Evolutionary conservation across 2,888 invertebrate genomes (phyloP).

Genomic region (Tridacna crocea): DNA sequence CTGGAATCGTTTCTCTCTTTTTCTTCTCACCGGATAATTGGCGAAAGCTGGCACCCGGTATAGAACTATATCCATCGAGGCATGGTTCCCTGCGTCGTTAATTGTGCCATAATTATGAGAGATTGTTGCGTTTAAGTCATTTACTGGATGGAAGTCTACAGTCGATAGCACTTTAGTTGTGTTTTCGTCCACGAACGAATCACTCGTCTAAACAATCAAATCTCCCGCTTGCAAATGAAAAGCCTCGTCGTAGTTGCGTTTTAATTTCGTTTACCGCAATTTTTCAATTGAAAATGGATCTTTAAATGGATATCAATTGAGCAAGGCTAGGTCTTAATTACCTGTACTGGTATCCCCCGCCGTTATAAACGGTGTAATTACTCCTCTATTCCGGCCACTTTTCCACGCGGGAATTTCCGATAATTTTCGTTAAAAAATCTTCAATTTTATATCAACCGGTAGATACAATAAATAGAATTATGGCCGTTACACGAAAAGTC

Average conservation of each 20-base stretch:
- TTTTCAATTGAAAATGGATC: conserved; percentile 46
- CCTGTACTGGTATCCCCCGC: conserved; percentile 32
- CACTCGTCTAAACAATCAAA: conserved; percentile 39
- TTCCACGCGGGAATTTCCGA: conserved; percentile 54
- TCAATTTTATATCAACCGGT: conserved; percentile 49
- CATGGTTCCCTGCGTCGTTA: conserved; percentile 2
- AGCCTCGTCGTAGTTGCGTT: conserved; percentile 45
- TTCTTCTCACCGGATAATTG: conserved; percentile 20
- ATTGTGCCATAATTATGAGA: conserved; percentile 22
- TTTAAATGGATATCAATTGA: conserved; percentile 61
- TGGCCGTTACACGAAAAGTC: conserved; percentile 49
- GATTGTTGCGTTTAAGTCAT: conserved; percentile 31
- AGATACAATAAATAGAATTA: conserved; percentile 51
- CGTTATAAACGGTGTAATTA: conserved; percentile 55
- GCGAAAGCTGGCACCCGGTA: conserved; percentile 23
- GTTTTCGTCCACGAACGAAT: conserved; percentile 38
- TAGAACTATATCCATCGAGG: conserved; percentile 7
- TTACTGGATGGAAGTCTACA: conserved; percentile 15
- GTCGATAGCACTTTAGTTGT: conserved; percentile 29
- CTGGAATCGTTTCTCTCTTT: conserved; percentile 25
- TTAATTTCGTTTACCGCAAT: conserved; percentile 59
- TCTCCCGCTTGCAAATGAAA: conserved; percentile 53
- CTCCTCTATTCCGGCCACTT: conserved; percentile 54
- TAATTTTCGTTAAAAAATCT: conserved; percentile 49
- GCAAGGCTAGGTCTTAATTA: conserved; percentile 48